Evolutionary conservation across 2,113 vertebrate genomes (phyloP).

Genomic region (Calcarius ornatus): DNA sequence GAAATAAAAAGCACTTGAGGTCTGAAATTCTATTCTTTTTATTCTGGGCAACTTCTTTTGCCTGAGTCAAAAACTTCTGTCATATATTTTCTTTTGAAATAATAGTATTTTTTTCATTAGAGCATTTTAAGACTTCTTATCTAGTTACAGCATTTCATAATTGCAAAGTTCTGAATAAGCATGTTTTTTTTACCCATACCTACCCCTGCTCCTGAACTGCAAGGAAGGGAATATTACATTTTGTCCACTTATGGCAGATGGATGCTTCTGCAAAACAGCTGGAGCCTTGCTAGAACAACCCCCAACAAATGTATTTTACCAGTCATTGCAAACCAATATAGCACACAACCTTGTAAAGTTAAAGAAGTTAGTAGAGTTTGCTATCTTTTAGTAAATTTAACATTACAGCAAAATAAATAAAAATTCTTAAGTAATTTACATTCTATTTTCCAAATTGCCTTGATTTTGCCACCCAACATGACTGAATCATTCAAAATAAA

Average conservation of each 20-base stretch:
- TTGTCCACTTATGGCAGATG: neutral
- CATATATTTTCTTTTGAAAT: neutral
- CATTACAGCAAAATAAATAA: neutral
- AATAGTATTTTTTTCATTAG: neutral
- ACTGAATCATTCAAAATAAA: neutral
- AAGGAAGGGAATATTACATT: neutral
- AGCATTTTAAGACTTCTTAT: neutral
- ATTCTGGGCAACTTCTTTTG: neutral
- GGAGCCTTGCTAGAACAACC: neutral
- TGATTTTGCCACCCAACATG: neutral
- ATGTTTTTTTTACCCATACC: neutral
- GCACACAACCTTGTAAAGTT: neutral
- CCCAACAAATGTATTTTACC: neutral
- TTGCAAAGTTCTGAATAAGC: neutral
- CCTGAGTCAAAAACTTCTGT: neutral
- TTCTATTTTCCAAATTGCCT: neutral
- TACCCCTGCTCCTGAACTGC: neutral
- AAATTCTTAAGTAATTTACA: neutral
- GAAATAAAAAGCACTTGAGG: neutral
- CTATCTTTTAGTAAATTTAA: neutral
- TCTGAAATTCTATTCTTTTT: neutral
- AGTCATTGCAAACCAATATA: neutral
- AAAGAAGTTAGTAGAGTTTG: neutral
- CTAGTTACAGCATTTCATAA: neutral
- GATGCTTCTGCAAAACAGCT: neutral